These are phyloP conservation scores for Hydrolagus colliei DNA, from an alignment of 2,797 vertebrate genomes.

Conservation along the genomic window DNA sequence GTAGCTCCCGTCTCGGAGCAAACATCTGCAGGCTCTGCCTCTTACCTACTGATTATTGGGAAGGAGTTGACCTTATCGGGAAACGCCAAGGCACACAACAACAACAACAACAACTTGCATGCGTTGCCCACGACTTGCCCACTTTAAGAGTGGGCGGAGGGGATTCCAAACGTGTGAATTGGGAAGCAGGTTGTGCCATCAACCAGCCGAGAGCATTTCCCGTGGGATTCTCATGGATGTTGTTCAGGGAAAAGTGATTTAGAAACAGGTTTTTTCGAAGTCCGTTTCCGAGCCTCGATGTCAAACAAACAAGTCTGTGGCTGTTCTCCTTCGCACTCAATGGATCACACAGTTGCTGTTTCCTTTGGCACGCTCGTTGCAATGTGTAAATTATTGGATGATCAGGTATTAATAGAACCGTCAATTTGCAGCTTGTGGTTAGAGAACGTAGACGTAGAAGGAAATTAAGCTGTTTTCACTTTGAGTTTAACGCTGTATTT, in stretches of 20 bases:
- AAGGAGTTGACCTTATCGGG: background rate
- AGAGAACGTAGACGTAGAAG: background rate
- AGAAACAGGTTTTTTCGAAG: background rate
- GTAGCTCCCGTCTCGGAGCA: too few species aligned
- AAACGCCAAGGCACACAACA: background rate
- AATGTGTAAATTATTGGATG: background rate
- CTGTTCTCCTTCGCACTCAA: background rate
- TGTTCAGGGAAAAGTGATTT: background rate
- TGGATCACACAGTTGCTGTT: background rate
- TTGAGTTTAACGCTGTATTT: background rate
- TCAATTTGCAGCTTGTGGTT: background rate
- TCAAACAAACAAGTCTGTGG: conserved; percentile 17
- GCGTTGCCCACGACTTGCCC: too few species aligned
- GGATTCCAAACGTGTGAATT: background rate
- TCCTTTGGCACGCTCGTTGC: background rate
- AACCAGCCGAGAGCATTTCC: background rate
- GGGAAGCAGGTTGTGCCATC: background rate
- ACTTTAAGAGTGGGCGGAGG: background rate
- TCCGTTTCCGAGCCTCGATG: background rate
- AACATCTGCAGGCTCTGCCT: too few species aligned
- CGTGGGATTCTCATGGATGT: background rate
- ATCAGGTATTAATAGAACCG: background rate
- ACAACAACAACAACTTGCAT: too few species aligned
- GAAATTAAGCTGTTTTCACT: conserved; percentile 8
- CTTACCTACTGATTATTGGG: too few species aligned